Conservation (phyloP, 2,113 vertebrate species). For the Anguilla rostrata region DNA sequence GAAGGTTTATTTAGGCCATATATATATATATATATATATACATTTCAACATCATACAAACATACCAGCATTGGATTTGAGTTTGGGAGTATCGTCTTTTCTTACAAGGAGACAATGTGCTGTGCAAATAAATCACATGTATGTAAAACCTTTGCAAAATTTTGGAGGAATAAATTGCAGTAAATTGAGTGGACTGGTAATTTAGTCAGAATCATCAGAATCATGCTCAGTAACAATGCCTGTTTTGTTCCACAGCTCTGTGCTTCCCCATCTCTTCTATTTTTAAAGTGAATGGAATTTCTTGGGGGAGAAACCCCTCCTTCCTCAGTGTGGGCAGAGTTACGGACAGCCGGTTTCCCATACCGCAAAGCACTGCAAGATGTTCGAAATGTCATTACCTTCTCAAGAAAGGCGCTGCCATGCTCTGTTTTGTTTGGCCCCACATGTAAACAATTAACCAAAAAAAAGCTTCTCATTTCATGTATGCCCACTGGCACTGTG, state of each 20-base stretch:
- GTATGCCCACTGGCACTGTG: not conserved
- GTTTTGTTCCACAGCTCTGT: slow-evolving; percentile 2
- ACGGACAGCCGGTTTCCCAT: not conserved
- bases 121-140: not conserved
- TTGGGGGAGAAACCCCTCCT: not conserved
- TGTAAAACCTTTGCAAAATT: not conserved
- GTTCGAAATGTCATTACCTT: slow-evolving; percentile 29
- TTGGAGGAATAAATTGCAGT: not conserved
- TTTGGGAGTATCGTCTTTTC: too few relatives aligned
- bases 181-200: not conserved
- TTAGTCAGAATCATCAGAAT: not conserved
- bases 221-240: not conserved
- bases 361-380: slow-evolving; percentile 19
- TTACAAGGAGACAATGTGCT: not conserved
- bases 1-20: too few relatives aligned
- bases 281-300: slow-evolving; percentile 17
- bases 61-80: too few relatives aligned
- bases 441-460: slow-evolving; percentile 25
- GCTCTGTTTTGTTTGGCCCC: slow-evolving; percentile 1
- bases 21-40: too few relatives aligned
- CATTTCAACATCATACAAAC: too few relatives aligned
- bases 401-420: not conserved
- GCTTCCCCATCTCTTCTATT: not conserved
- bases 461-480: slow-evolving; percentile 7
- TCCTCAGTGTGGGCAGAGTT: not conserved